phyloP scores from a whole-genome alignment of 1,140 invertebrate genomes.

The Brachionus sp. region DNA sequence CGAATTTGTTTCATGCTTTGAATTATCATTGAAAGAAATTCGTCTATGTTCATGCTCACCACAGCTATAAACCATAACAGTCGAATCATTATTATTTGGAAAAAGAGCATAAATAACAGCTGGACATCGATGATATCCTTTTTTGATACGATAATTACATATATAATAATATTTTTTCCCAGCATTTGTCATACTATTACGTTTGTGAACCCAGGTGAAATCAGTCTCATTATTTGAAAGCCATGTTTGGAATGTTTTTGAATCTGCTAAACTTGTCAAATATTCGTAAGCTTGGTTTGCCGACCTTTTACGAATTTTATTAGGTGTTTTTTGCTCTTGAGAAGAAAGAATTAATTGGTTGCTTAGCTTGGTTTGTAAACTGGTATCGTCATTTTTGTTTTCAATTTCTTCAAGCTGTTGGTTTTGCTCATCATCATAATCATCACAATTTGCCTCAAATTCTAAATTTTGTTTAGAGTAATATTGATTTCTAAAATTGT shows the following conservation, averaged over 20 bases:
- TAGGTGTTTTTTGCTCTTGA: background rate
- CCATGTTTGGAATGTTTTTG: slow-evolving; percentile 41
- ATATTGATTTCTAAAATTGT: slow-evolving; percentile 27
- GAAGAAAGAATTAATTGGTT: background rate
- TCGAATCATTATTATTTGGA: slow-evolving; percentile 43
- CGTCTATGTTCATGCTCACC: slow-evolving; percentile 34
- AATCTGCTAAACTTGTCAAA: slow-evolving; percentile 37
- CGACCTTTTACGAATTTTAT: slow-evolving; percentile 28
- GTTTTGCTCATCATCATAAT: background rate
- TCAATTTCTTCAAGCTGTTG: background rate
- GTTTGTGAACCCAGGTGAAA: slow-evolving; percentile 44
- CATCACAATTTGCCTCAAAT: background rate
- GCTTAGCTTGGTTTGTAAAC: background rate
- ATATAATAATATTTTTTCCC: slow-evolving; percentile 45
- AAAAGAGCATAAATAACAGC: slow-evolving; percentile 45
- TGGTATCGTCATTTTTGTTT: slow-evolving; percentile 2
- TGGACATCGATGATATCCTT: slow-evolving; percentile 20
- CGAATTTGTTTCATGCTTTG: background rate
- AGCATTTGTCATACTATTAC: slow-evolving; percentile 44
- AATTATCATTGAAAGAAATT: background rate
- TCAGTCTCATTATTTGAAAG: slow-evolving; percentile 40
- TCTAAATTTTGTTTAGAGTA: slow-evolving; percentile 1
- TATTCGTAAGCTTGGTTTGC: slow-evolving; percentile 42
- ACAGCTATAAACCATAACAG: slow-evolving; percentile 43
- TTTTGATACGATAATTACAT: slow-evolving; percentile 45